phyloP scores from a whole-genome alignment of 2,888 invertebrate species.

The Nephrotoma guestfalica region DNA sequence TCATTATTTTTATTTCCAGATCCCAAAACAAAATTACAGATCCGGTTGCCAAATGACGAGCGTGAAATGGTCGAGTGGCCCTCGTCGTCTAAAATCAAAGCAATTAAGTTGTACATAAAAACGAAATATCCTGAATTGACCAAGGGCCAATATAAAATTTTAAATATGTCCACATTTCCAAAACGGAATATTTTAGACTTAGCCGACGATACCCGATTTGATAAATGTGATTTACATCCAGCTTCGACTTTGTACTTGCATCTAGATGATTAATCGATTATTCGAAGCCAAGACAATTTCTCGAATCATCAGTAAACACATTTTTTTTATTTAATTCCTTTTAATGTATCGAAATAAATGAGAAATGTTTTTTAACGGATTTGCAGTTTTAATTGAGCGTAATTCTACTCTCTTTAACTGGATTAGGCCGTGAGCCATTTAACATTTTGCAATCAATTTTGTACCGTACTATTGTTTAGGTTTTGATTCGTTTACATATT shows the following conservation, averaged over 20 bases:
- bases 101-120: conserved; percentile 23
- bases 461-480: too few species aligned
- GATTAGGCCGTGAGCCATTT: too few species aligned
- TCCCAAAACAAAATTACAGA: conserved; percentile 11
- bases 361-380: not conserved
- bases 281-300: not conserved
- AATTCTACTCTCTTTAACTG: too few species aligned
- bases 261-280: conserved; percentile 21
- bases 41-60: conserved; percentile 17
- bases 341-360: not conserved
- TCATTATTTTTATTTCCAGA: conserved; percentile 7
- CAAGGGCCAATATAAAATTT: conserved; percentile 25
- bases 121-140: conserved; percentile 26
- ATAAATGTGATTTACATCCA: conserved; percentile 28
- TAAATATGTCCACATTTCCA: conserved; percentile 26
- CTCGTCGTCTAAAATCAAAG: conserved; percentile 25
- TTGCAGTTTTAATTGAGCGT: too few species aligned
- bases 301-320: not conserved
- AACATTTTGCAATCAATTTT: too few species aligned
- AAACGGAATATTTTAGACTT: conserved; percentile 24
- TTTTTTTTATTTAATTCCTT: not conserved
- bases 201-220: conserved; percentile 23
- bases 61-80: conserved; percentile 30
- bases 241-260: conserved; percentile 30
- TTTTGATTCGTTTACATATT: too few species aligned